Evolutionary conservation across 2,797 vertebrate species (phyloP).

Genomic region (Halcyon leucocephala): DNA sequence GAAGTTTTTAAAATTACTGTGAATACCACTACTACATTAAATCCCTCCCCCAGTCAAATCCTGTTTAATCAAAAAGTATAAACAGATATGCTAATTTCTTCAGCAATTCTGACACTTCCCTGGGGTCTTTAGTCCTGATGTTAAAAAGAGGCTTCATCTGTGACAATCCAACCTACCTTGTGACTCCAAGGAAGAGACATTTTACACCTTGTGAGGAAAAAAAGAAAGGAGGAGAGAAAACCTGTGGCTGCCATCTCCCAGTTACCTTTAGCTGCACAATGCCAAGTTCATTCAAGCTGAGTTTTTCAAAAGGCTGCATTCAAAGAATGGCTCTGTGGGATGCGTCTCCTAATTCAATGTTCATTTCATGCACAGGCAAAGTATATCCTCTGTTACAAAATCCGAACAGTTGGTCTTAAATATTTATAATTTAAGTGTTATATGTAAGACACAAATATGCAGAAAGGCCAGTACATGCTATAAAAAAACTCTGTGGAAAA

Average conservation of each 20-base stretch:
- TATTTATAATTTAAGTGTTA: background rate
- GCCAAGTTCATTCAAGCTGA: background rate
- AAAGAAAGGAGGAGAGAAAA: background rate
- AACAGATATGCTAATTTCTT: background rate
- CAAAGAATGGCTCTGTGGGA: background rate
- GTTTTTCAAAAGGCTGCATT: background rate
- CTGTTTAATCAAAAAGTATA: slow-evolving; percentile 1
- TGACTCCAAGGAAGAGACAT: background rate
- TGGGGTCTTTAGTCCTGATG: slow-evolving; percentile 13
- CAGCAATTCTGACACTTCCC: slow-evolving; percentile 22
- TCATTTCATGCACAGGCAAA: background rate
- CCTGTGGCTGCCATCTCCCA: background rate
- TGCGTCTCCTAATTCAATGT: background rate
- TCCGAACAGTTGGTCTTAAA: background rate
- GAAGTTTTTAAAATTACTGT: slow-evolving; percentile 64
- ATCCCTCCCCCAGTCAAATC: slow-evolving; percentile 35
- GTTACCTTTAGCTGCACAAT: background rate
- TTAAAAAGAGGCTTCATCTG: background rate
- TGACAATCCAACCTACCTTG: slow-evolving; percentile 18
- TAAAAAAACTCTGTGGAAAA: background rate
- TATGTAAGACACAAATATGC: background rate
- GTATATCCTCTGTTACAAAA: background rate
- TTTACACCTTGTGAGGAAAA: slow-evolving; percentile 34
- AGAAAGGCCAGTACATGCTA: background rate
- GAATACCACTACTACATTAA: slow-evolving; percentile 22